Evolutionary conservation across 2,888 invertebrate species (phyloP).

Genomic region (Andrena dorsata): DNA sequence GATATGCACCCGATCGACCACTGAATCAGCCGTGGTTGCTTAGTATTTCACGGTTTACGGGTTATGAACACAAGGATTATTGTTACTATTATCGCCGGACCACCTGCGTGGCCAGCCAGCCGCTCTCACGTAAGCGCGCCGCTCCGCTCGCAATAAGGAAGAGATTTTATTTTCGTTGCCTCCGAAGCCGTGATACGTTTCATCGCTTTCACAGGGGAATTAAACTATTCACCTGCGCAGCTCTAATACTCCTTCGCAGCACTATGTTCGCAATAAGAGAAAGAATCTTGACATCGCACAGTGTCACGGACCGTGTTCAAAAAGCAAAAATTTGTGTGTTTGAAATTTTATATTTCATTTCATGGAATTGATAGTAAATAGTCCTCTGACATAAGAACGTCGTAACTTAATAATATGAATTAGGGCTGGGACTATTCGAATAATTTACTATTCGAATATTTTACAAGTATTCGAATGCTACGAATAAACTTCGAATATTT

Average conservation of each 20-base stretch:
- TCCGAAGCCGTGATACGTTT: conserved; percentile 21
- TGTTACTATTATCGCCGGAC: conserved; percentile 69
- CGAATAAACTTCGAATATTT: no score
- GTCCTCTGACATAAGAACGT: no score
- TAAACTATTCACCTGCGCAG: neutral
- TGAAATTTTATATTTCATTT: no score
- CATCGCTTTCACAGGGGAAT: conserved; percentile 9
- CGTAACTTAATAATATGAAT: no score
- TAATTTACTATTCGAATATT: no score
- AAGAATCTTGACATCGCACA: no score
- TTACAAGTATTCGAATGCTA: no score
- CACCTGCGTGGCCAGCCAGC: conserved; percentile 71
- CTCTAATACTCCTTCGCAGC: neutral
- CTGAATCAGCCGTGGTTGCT: conserved; percentile 71
- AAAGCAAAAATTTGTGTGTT: no score
- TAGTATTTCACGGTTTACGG: conserved; percentile 74
- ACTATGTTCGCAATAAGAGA: no score
- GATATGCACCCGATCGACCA: conserved; percentile 74
- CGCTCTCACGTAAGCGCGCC: conserved; percentile 30
- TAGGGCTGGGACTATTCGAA: no score
- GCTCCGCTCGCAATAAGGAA: conserved; percentile 35
- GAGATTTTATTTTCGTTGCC: conserved; percentile 45
- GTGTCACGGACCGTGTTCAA: no score
- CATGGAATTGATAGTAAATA: no score
- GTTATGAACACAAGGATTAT: conserved; percentile 66